phyloP scores from a whole-genome alignment of 2,797 vertebrate genomes.

The Tragelaphus eurycerus region DNA sequence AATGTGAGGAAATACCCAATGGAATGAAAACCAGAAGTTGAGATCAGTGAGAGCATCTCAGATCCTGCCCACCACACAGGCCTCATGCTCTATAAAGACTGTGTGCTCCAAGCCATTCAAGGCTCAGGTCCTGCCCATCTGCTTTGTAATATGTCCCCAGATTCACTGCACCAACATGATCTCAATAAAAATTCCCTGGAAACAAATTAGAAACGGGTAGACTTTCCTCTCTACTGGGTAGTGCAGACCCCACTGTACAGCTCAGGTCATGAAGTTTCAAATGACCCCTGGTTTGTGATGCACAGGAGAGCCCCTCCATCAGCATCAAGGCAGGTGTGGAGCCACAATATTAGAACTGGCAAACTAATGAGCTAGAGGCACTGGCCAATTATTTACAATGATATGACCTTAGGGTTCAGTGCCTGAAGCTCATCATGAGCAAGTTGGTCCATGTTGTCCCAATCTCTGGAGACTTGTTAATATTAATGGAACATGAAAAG shows the following conservation, averaged over 20 bases:
- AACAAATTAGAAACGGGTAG: rapidly evolving
- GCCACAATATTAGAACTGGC: not conserved
- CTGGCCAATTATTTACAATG: not conserved
- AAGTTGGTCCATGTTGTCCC: not conserved
- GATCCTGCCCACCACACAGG: not conserved
- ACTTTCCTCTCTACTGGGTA: not conserved
- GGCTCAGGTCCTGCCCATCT: not conserved
- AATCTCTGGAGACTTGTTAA: not conserved
- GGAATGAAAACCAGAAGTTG: not conserved
- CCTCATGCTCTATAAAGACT: not conserved
- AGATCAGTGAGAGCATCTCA: not conserved
- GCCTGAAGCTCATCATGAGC: rapidly evolving
- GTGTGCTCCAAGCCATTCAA: not conserved
- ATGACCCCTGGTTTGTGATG: not conserved
- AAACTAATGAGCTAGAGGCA: not conserved
- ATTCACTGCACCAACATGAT: not conserved
- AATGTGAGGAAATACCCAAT: not conserved
- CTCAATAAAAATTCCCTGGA: not conserved
- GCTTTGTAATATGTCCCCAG: not conserved
- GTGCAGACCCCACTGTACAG: not conserved
- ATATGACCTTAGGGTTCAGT: not conserved
- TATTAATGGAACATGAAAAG: not conserved
- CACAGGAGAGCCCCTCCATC: not conserved
- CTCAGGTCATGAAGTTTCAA: not conserved
- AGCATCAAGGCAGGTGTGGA: not conserved